Percentiles rank a stretch among this genome's conserved stretches.
phyloP scores from a whole-genome alignment of 1,140 invertebrate genomes.

The Plodia interpunctella region DNA sequence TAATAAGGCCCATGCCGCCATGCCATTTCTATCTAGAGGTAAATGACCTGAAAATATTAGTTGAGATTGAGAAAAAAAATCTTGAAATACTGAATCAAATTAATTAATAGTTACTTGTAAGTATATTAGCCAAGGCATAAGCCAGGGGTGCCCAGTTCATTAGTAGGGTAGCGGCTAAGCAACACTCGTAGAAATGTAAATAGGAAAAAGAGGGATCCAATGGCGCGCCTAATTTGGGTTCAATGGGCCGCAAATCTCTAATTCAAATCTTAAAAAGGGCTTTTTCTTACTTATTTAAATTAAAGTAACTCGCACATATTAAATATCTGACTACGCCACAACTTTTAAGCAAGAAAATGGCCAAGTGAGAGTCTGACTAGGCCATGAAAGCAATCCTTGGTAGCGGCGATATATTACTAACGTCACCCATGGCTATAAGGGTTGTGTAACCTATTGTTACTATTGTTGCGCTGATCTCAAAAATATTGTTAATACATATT shows the following conservation, averaged over 20 bases:
- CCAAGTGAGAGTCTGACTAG: neutral
- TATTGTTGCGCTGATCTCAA: too few species aligned
- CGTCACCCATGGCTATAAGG: too few species aligned
- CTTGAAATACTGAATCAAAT: neutral
- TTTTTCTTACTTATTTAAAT: constrained; percentile 1
- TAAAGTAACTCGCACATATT: neutral
- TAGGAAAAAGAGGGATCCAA: constrained; percentile 42
- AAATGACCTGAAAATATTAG: too few species aligned
- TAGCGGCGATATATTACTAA: too few species aligned
- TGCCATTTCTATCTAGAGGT: too few species aligned
- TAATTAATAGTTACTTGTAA: neutral
- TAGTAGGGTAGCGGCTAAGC: constrained; percentile 34
- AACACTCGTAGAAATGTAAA: constrained; percentile 53
- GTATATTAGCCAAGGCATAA: constrained; percentile 31
- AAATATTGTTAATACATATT: too few species aligned
- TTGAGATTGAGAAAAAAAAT: too few species aligned
- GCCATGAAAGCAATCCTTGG: too few species aligned
- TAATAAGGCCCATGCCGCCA: too few species aligned
- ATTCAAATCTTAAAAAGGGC: constrained; percentile 41
- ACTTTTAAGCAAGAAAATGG: too few species aligned
- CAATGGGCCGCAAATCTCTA: constrained; percentile 53
- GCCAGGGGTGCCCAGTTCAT: constrained; percentile 36
- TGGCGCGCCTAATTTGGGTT: constrained; percentile 47
- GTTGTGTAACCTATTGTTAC: too few species aligned
- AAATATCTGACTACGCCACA: too few species aligned